phyloP scores from a whole-genome alignment of 2,113 vertebrate species.

The Corythornis cristatus region DNA sequence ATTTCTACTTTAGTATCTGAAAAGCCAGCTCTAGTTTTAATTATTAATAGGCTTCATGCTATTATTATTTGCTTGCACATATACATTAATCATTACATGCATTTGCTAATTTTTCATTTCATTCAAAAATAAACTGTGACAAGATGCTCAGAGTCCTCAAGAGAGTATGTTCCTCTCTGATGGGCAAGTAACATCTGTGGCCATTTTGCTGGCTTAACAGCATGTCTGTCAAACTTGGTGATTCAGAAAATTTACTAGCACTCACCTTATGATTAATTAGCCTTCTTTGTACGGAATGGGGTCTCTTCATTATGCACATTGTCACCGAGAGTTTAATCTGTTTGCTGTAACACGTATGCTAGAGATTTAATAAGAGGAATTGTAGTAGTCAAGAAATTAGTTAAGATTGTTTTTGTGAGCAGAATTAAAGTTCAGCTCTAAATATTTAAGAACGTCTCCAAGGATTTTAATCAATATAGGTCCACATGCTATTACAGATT shows the following conservation, averaged over 20 bases:
- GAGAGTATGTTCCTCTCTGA: slow-evolving; percentile 56
- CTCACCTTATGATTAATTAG: slow-evolving; percentile 77
- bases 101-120: slow-evolving; percentile 32
- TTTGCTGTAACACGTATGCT: slow-evolving; percentile 12
- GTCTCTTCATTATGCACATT: slow-evolving; percentile 59
- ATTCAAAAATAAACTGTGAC: slow-evolving; percentile 4
- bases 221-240: slow-evolving; percentile 66
- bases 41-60: slow-evolving; percentile 30
- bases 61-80: slow-evolving; percentile 31
- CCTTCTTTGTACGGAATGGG: slow-evolving; percentile 44
- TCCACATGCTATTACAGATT: neutral
- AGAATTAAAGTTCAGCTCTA: neutral
- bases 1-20: slow-evolving; percentile 2
- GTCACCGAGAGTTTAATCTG: slow-evolving; percentile 57
- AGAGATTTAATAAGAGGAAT: slow-evolving; percentile 20
- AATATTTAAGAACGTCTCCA: neutral
- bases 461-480: neutral
- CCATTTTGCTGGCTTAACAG: slow-evolving; percentile 57
- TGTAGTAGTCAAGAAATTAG: neutral
- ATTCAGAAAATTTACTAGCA: slow-evolving; percentile 73
- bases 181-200: slow-evolving; percentile 58
- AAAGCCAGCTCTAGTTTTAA: slow-evolving; percentile 15
- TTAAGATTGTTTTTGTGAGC: neutral
- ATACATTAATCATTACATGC: slow-evolving; percentile 39
- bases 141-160: slow-evolving; percentile 37